These are phyloP conservation scores for Phacellophora camtschatica DNA, from an alignment of 30 jellyfish, hydroid and myxozoan genomes.

Conservation along the genomic window DNA sequence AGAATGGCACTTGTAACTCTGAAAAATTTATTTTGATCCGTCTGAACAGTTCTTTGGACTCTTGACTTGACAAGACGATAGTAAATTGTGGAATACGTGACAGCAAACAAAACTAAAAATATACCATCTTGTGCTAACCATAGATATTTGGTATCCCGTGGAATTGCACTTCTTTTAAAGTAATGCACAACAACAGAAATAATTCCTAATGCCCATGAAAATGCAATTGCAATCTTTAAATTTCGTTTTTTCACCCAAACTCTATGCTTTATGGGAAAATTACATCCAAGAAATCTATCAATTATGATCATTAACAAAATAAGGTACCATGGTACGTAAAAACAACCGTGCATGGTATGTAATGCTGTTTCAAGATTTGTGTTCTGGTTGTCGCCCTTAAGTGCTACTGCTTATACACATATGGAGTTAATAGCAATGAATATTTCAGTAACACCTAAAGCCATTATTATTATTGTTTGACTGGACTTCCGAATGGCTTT, in stretches of 20 bases:
- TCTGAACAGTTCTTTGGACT: background rate
- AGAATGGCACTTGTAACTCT: background rate
- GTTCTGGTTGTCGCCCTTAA: no score
- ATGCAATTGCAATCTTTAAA: background rate
- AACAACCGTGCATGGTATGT: background rate
- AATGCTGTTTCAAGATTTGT: no score
- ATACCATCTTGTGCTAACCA: background rate
- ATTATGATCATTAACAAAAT: constrained; percentile 7
- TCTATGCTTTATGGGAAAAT: constrained; percentile 9
- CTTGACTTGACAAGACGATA: background rate
- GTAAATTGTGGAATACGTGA: background rate
- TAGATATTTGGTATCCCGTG: background rate
- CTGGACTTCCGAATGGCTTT: background rate
- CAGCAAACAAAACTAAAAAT: background rate
- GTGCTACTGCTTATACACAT: no score
- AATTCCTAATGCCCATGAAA: background rate
- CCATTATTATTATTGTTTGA: constrained; percentile 7
- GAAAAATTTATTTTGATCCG: background rate
- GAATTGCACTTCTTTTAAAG: background rate
- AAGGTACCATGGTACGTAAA: constrained; percentile 19
- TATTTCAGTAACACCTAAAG: background rate
- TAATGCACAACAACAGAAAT: background rate
- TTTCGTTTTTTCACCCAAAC: background rate
- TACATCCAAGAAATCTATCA: constrained; percentile 31
- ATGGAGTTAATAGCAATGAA: background rate